Base-by-base conservation (phyloP, 2,888 invertebrate genomes). In the Orgyia antiqua region DNA sequence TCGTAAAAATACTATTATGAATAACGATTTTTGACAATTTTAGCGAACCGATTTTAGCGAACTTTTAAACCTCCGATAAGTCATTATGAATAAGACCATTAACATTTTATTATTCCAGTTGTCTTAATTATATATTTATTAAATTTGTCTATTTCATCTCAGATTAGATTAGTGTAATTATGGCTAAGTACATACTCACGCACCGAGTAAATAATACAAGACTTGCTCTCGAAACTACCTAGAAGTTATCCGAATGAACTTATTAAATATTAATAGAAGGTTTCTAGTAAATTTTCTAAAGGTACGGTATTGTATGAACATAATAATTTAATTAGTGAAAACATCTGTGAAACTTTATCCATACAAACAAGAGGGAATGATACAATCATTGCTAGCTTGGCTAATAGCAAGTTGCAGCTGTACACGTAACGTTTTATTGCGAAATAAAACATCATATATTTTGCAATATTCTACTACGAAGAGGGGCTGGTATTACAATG, bases 401-500 rank as follows among this genome's bases (percentile, higher is more conserved):
- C n/a, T n/a, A n/a, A n/a, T n/a, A n/a, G n/a, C n/a, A n/a, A n/a
- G n/a, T 35, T 67, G 47, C 82, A 82, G 79, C 78, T 83, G 82
- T 69, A 68, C 56, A 61, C 46, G 46, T 51, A 42, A 42, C 29
- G 45, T 60, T 72, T 78, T 78, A 79, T 79, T 77, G 70, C 74
- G 51, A 70, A 72, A 78, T 69, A 73, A 77, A 77, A 72, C 72
- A 74, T 77, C 68, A 68, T 64, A 61, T 54, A 43, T 41, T 47
- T 45, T 45, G 49, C 36, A 21, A 10, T 11, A 38, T 27, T 30
- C 9, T 8, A 24, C 27, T 45, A 38, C 43, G 41, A 23, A 47
- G 39, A 48, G 59, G 65, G 69, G 49, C 57, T 40, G 44, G 36
- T 51, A 49, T 57, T 52, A 57, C 58, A 62, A 66, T 73, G 54